Evolutionary conservation across 2,888 invertebrate genomes (phyloP), one percentile per base, ranked within the genome.

Genomic region (Scaptomyza parva): DNA sequence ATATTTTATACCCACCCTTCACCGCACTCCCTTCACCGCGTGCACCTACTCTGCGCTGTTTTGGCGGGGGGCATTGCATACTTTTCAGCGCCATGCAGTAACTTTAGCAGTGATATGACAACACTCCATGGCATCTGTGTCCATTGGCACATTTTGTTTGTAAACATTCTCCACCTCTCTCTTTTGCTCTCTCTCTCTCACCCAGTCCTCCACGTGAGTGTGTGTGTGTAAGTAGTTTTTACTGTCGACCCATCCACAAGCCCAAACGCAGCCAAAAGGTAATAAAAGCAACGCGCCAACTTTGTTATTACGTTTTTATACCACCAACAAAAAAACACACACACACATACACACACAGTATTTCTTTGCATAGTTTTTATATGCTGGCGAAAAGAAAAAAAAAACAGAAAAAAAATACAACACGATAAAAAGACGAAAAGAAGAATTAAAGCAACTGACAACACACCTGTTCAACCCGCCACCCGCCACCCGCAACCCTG

Each of bases 91-190:
- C 63, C 69, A 77, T 84, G 78, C 78, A 86, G 81, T 57, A 80
- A 70, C 81, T 71, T 70, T 63, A 67, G 67, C 86, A 83, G 47
- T 68, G 79, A 80, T 86, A 86, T 82, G 79, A 79, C 66, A 79
- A 62, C 69, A 76, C 65, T 65, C 63, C 47, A 44, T 50, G 59
- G 57, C 68, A 70, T 63, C 78, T 83, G 83, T 82, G 79, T 73
- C 87, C 87, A 82, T 86, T 86, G 81, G 80, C 68, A 79, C 68
- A 79, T 81, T 86, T 83, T 83, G 83, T 74, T 86, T 79, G 81
- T 79, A 76, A 83, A 83, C 81, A 86, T 63, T 55, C 40, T 43
- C 28, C 24, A 35, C 3, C 24, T 24, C 43, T 37, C 40, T 37
- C 45, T 44, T 18, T 24, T 14, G 30, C 41, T 44, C 37, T 58